Evolutionary conservation across 2,113 vertebrate species (phyloP).

Genomic region (Ceyx melanurus): DNA sequence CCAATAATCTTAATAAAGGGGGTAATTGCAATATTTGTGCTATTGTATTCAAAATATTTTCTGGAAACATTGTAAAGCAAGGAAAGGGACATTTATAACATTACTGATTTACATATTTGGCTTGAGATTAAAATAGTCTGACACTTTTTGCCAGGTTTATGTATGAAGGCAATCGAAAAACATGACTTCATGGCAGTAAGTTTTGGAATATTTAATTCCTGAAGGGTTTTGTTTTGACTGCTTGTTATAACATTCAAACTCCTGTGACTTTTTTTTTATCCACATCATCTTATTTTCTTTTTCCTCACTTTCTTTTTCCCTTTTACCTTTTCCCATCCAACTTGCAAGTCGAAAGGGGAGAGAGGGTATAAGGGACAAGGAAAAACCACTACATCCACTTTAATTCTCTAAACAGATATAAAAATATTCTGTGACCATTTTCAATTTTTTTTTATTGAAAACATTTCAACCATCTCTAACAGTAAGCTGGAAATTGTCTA

Average conservation of each 20-base stretch:
- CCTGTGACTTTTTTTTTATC: neutral
- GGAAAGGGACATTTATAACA: neutral
- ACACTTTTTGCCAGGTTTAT: neutral
- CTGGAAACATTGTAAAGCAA: neutral
- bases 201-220: neutral
- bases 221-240: neutral
- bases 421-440: conserved; percentile 20
- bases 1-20: neutral
- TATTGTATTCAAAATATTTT: neutral
- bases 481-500: conserved; percentile 23
- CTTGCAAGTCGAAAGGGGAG: neutral
- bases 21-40: neutral
- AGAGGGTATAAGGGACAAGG: neutral
- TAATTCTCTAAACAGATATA: neutral
- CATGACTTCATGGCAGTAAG: neutral
- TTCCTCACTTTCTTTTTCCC: neutral
- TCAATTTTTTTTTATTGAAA: neutral
- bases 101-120: neutral
- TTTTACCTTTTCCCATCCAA: neutral
- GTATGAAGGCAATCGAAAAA: neutral
- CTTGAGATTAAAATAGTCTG: neutral
- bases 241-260: neutral
- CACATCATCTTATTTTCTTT: neutral
- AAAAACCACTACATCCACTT: neutral
- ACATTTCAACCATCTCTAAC: conserved; percentile 1